These are phyloP conservation scores for Troides oblongomaculatus DNA, from an alignment of 2,888 invertebrate genomes.

Conservation along the genomic window DNA sequence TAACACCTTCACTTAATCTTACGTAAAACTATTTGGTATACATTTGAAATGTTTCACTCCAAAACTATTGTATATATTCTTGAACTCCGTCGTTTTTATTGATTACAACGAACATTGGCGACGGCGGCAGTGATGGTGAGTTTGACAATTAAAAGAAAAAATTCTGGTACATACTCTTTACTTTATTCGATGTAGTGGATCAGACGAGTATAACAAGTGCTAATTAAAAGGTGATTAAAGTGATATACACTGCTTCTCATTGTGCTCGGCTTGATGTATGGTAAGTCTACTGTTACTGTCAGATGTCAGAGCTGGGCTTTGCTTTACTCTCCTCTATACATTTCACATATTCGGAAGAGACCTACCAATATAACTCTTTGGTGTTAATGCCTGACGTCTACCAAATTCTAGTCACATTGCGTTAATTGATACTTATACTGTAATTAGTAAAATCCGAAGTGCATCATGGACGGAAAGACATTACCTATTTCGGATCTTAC, in stretches of 20 bases:
- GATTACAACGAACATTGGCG: background rate
- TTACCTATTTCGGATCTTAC: slow-evolving; percentile 21
- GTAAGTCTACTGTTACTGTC: no score
- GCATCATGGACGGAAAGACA: slow-evolving; percentile 24
- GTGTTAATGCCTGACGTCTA: background rate
- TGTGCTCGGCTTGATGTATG: no score
- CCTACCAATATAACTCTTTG: no score
- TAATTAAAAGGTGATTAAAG: no score
- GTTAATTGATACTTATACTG: background rate
- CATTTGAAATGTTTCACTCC: slow-evolving; percentile 14
- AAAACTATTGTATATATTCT: background rate
- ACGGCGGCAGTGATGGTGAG: background rate
- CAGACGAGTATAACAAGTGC: no score
- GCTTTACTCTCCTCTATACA: no score
- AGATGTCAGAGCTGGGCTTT: no score
- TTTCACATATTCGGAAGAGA: no score
- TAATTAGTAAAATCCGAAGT: slow-evolving; percentile 10
- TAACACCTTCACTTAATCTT: slow-evolving; percentile 13
- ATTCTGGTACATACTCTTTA: no score
- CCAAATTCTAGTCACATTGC: background rate
- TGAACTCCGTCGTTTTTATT: background rate
- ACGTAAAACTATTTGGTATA: slow-evolving; percentile 27
- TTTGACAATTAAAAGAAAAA: background rate
- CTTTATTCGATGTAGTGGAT: no score
- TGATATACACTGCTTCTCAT: no score